Percentiles rank a stretch among this genome's conserved stretches.
These are phyloP conservation scores for Mugil cephalus DNA, from an alignment of 2,113 vertebrate species.

Conservation along the genomic window DNA sequence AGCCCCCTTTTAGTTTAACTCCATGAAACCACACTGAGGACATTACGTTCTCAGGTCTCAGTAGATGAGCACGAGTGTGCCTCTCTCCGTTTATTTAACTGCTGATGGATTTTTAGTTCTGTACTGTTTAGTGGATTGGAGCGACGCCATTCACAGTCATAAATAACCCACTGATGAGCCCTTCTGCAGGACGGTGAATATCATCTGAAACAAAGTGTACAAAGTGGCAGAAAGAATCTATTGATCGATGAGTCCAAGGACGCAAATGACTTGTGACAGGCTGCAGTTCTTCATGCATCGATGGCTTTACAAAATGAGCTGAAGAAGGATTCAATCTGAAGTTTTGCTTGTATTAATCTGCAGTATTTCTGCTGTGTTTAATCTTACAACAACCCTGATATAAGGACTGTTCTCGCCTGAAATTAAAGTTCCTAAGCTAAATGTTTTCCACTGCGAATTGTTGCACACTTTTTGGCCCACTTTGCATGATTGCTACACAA, in stretches of 20 bases:
- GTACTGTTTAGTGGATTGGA: neutral
- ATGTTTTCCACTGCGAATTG: too few relatives aligned
- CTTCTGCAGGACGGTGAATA: conserved; percentile 2
- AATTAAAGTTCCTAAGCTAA: too few relatives aligned
- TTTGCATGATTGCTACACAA: conserved; percentile 5
- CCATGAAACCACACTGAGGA: neutral
- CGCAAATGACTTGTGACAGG: conserved; percentile 56
- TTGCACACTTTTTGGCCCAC: too few relatives aligned
- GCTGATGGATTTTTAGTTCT: neutral
- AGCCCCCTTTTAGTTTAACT: neutral
- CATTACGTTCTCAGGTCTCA: neutral
- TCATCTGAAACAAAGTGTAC: conserved; percentile 11
- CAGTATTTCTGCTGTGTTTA: conserved; percentile 1
- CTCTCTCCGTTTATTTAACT: conserved; percentile 1
- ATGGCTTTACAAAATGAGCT: conserved; percentile 5
- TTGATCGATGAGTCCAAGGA: conserved; percentile 25
- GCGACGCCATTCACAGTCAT: neutral
- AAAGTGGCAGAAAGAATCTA: conserved; percentile 7
- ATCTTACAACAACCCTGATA: too few relatives aligned
- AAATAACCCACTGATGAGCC: neutral
- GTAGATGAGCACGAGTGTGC: neutral
- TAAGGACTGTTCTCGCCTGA: too few relatives aligned
- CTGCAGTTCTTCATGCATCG: conserved; percentile 47
- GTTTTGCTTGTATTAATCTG: conserved; percentile 6
- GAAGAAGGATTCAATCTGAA: conserved; percentile 26